Conservation (phyloP, 2,888 invertebrate genomes). For the Lasioglossum calceatum region DNA sequence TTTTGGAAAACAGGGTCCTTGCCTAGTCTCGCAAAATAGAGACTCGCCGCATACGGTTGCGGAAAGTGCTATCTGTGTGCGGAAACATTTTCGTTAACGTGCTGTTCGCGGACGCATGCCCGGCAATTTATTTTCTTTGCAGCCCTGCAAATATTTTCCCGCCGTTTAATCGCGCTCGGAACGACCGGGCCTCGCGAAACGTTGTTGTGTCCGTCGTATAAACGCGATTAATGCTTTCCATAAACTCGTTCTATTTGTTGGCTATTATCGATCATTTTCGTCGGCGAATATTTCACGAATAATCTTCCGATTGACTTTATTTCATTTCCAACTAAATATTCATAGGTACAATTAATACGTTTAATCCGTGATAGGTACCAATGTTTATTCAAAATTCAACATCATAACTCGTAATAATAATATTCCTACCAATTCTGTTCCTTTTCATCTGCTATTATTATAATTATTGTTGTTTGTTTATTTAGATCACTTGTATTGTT, state of each 20-base stretch:
- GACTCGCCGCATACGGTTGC: not conserved
- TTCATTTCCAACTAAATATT: not conserved
- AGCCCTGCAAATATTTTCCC: constrained; percentile 27
- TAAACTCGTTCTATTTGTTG: constrained; percentile 10
- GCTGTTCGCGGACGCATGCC: constrained; percentile 18
- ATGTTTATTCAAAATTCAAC: not conserved
- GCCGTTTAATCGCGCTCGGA: constrained; percentile 29
- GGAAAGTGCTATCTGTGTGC: not conserved
- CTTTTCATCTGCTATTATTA: too few species aligned
- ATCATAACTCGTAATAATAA: too few species aligned
- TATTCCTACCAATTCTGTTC: too few species aligned
- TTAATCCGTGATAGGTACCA: too few species aligned
- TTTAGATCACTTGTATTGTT: too few species aligned
- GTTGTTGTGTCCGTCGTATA: not conserved
- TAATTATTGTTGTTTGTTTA: too few species aligned
- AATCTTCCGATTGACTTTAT: not conserved
- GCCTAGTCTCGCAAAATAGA: not conserved
- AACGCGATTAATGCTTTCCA: not conserved
- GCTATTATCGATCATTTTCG: not conserved
- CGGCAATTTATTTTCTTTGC: constrained; percentile 38
- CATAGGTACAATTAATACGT: not conserved
- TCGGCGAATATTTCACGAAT: constrained; percentile 20
- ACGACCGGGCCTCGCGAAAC: not conserved
- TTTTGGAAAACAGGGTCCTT: not conserved
- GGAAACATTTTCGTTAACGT: constrained; percentile 28